Base-by-base conservation (phyloP, 2,113 vertebrate species). In the Circaetus cinerascens region DNA sequence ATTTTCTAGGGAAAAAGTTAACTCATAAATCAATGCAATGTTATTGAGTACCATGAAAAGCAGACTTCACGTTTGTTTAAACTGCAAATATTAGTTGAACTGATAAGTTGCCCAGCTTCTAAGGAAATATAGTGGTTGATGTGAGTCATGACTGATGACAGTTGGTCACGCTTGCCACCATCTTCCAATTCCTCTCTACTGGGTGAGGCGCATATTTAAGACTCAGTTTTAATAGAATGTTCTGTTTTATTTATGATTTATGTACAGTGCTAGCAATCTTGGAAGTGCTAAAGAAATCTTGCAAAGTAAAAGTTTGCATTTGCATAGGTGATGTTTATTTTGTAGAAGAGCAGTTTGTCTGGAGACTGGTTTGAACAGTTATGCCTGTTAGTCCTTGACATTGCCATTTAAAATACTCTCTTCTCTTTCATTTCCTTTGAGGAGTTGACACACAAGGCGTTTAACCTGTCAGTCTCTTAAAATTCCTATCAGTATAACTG, bases 351-450 rank as follows among this genome's bases (percentile, higher is more conserved):
- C 38, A 34, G 51, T 51, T 93, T 96, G 69, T 78, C 59, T 90
- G 82, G 53, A 51, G 81, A 67, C 86, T 88, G 82, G 88, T 90
- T 88, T 68, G 93, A 88, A 96, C 50, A 67, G 90, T 90, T 94
- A 38, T 38, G 62, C 84, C 91, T 92, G 90, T 87, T 87, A 43
- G 83, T 93, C 85, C 77, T 82, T 62, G 51, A 34, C 29, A 9
- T 32, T 96, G 82, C 78, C n/a, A 55, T 79, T 92, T 86, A 43
- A 88, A 87, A 40, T 41, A 64, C 3, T 82, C 53, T 32, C 34
- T 45, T 30, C 34, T 68, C 53, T 83, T 68, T 53, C 5, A 50
- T 90, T 91, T 84, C n/a, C 64, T 69, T 76, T 62, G 75, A 82
- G 75, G 74, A 93, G 48, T 8, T 88, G 85, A 66, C 22, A n/a